phyloP scores from a whole-genome alignment of 2,113 vertebrate genomes.

The Rhinolophus sinicus region DNA sequence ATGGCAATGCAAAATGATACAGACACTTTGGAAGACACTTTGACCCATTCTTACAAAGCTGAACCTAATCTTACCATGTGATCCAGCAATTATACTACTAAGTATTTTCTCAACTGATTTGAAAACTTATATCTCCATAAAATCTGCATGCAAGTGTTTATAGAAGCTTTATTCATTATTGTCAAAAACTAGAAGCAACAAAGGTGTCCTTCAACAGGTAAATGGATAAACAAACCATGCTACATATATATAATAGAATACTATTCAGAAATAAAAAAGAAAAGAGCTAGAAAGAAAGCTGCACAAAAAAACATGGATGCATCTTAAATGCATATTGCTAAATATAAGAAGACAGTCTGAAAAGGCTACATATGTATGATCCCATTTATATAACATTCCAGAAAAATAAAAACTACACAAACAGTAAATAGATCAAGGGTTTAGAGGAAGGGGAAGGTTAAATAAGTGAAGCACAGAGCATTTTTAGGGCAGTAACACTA shows the following conservation, averaged over 20 bases:
- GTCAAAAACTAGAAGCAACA: not conserved
- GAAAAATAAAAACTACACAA: not conserved
- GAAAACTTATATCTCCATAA: not conserved
- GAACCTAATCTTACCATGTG: not conserved
- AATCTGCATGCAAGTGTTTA: not conserved
- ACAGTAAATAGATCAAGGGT: not conserved
- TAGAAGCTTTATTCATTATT: not conserved
- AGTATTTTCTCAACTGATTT: not conserved
- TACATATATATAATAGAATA: not conserved
- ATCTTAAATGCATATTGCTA: not conserved
- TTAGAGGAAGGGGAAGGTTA: not conserved
- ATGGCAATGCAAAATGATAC: not conserved
- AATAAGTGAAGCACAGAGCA: not conserved
- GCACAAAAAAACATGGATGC: not conserved
- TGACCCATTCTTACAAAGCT: not conserved
- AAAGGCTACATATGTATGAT: not conserved
- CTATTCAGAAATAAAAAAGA: not conserved
- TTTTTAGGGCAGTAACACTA: not conserved
- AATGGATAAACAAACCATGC: not conserved
- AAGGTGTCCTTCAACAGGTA: not conserved
- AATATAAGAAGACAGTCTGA: not conserved
- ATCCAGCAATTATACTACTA: not conserved
- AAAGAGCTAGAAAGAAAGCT: not conserved
- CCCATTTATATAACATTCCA: not conserved
- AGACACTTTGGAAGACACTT: not conserved